Conservation (phyloP, 92 coral and sea anemone species). For the Porites divaricata region DNA sequence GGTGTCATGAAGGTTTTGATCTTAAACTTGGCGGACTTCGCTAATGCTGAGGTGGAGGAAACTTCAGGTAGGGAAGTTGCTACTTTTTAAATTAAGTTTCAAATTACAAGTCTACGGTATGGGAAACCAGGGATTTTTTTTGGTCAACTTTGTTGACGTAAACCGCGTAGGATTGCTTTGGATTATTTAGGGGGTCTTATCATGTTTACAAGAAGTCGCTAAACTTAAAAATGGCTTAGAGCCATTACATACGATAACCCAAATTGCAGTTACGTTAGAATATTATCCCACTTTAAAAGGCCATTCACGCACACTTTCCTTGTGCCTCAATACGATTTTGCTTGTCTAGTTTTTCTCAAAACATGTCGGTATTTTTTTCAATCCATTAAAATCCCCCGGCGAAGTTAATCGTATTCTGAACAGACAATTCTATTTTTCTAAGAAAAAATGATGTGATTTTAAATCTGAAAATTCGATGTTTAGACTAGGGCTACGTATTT, state of each 20-base stretch:
- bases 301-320: not conserved
- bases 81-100: not conserved
- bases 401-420: conserved; percentile 10
- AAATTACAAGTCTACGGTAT: too few species aligned
- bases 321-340: not conserved
- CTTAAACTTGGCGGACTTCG: not conserved
- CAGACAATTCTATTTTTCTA: conserved; percentile 12
- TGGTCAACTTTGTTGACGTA: too few species aligned
- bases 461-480: not conserved
- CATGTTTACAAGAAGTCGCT: conserved; percentile 8
- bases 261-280: conserved; percentile 10
- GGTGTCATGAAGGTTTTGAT: not conserved
- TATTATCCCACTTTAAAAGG: not conserved
- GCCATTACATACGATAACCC: conserved; percentile 19
- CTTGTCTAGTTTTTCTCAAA: conserved; percentile 5
- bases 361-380: not conserved
- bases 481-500: conserved; percentile 3
- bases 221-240: conserved; percentile 9
- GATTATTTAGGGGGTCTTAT: not conserved
- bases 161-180: not conserved
- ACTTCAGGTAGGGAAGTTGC: conserved; percentile 20
- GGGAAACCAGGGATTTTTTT: too few species aligned
- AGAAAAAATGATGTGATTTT: conserved; percentile 12
- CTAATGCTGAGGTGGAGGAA: conserved; percentile 26
- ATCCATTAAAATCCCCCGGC: not conserved